A percentile compares a stretch with the other conserved stretches of the same genome.
These are phyloP conservation scores for Paguma larvata DNA, from an alignment of 2,797 vertebrate genomes.

Conservation along the genomic window DNA sequence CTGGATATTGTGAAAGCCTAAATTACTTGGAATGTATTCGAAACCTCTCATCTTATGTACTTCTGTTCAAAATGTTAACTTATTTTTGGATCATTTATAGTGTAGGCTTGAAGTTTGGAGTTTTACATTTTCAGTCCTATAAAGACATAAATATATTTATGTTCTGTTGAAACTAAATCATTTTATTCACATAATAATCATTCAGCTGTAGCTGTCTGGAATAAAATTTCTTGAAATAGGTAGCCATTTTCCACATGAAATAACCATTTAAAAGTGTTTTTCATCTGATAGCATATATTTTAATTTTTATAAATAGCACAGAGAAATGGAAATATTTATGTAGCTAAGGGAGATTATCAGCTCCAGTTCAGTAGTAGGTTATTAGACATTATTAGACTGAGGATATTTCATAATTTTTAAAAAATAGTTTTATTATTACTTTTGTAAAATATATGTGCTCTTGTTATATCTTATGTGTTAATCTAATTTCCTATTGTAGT, in stretches of 20 bases:
- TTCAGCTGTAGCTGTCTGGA: conserved; percentile 48
- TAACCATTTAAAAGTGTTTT: conserved; percentile 55
- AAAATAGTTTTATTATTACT: conserved; percentile 45
- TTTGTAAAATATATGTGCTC: conserved; percentile 68
- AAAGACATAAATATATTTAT: conserved; percentile 26
- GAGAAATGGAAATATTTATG: conserved; percentile 19
- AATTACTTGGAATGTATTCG: conserved; percentile 68
- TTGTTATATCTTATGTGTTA: conserved; percentile 79
- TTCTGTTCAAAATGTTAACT: conserved; percentile 53
- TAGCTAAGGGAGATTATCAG: conserved; percentile 44
- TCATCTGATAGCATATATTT: conserved; percentile 33
- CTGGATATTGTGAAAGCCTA: conserved; percentile 57
- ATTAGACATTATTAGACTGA: conserved; percentile 63
- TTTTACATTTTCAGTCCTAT: conserved; percentile 61
- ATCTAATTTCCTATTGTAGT: conserved; percentile 83
- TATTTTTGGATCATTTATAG: conserved; percentile 48
- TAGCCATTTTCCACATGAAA: conserved; percentile 53
- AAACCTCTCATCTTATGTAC: conserved; percentile 27
- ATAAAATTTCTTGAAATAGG: conserved; percentile 59
- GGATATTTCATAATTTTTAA: conserved; percentile 57
- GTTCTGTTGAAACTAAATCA: conserved; percentile 50
- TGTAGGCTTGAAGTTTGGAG: conserved; percentile 45
- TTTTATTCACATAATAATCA: conserved; percentile 56
- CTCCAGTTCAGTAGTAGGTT: conserved; percentile 15
- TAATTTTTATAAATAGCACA: conserved; percentile 61